These are phyloP conservation scores for Hoplostethus atlanticus DNA, from an alignment of 2,797 vertebrate species.

Conservation along the genomic window DNA sequence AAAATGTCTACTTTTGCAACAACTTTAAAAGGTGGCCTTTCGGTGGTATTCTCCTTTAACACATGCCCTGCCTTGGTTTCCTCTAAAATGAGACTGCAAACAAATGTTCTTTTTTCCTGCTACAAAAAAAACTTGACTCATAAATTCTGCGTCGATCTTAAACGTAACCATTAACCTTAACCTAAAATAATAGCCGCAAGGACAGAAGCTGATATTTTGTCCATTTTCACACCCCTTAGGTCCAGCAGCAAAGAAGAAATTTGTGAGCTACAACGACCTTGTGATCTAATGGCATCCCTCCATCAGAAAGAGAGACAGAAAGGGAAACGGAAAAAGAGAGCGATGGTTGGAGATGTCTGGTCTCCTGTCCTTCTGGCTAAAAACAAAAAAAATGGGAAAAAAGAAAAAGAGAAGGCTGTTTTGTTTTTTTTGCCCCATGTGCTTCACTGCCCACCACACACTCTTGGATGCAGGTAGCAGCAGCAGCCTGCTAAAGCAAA, in stretches of 20 bases:
- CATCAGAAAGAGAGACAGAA: conserved; percentile 60
- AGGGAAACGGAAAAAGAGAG: conserved; percentile 11
- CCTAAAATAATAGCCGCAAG: not conserved
- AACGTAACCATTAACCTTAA: conserved; percentile 5
- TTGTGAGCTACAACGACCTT: conserved; percentile 95
- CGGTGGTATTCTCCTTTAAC: not conserved
- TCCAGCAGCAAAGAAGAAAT: conserved; percentile 94
- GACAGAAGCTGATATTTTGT: conserved; percentile 2
- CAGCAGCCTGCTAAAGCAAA: conserved; percentile 37
- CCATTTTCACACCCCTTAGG: conserved; percentile 78
- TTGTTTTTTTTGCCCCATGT: conserved; percentile 70
- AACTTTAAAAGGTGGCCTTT: no score
- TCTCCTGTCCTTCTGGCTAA: conserved; percentile 72
- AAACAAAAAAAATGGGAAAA: conserved; percentile 19
- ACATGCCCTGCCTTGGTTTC: not conserved
- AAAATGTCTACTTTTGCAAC: no score
- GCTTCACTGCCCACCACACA: conserved; percentile 60
- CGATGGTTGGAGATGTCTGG: conserved; percentile 70
- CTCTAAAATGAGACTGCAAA: not conserved
- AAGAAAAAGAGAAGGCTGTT: conserved; percentile 37
- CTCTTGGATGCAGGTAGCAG: conserved; percentile 22
- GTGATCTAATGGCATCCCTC: conserved; percentile 87
- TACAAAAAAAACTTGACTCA: not conserved
- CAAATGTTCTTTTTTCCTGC: no score
- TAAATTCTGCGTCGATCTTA: conserved; percentile 14